These are phyloP conservation scores for Dryobotodes eremita DNA, from an alignment of 2,888 invertebrate species.

Conservation along the genomic window DNA sequence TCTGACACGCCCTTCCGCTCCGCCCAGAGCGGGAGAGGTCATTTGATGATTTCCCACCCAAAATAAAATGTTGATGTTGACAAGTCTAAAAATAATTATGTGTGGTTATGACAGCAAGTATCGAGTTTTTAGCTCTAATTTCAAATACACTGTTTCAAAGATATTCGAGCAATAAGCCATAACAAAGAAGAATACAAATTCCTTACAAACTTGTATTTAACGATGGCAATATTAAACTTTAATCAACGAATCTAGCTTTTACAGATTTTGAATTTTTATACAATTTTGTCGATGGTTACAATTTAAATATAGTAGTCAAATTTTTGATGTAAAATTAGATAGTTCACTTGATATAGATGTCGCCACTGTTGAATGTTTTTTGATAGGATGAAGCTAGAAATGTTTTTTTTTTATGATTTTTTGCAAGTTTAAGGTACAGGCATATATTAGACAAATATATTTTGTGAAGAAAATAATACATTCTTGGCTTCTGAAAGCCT, in stretches of 20 bases:
- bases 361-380: conserved; percentile 30
- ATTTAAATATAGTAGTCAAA: conserved; percentile 46
- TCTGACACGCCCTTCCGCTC: no score
- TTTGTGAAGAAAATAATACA: no score
- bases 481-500: background rate
- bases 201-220: conserved; percentile 15
- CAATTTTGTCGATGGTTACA: conserved; percentile 48
- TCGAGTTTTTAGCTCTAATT: conserved; percentile 11
- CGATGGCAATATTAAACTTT: conserved; percentile 48
- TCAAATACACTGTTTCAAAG: conserved; percentile 4
- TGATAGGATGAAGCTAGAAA: background rate
- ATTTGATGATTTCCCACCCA: no score
- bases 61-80: background rate
- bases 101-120: conserved; percentile 29
- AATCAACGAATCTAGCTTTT: conserved; percentile 64
- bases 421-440: background rate
- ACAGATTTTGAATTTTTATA: conserved; percentile 60
- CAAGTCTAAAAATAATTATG: no score
- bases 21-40: no score
- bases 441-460: background rate
- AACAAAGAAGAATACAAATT: background rate
- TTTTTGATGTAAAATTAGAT: conserved; percentile 52
- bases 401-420: background rate
- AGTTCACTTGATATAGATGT: conserved; percentile 44
- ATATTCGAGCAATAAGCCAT: background rate